phyloP scores from a whole-genome alignment of 2,797 vertebrate species.

The Uromys caudimaculatus region DNA sequence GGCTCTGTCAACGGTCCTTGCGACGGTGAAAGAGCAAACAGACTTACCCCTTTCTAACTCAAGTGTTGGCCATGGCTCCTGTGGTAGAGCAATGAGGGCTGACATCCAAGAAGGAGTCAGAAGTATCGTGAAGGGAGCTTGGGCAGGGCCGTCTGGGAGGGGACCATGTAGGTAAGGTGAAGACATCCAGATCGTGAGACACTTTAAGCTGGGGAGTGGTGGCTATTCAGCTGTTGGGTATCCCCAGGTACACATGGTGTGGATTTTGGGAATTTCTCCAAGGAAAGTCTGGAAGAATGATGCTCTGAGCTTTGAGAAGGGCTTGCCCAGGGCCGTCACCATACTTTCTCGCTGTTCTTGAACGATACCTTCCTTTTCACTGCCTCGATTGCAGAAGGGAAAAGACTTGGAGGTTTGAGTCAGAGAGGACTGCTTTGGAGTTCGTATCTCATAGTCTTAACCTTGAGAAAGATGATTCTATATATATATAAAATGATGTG shows the following conservation, averaged over 20 bases:
- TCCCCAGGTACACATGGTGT: not conserved
- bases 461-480: not conserved
- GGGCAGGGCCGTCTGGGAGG: not conserved
- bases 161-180: not conserved
- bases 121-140: not conserved
- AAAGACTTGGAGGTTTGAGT: not conserved
- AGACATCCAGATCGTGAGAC: not conserved
- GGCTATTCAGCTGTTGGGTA: not conserved
- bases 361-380: not conserved
- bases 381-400: not conserved
- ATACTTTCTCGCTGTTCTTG: not conserved
- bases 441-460: not conserved
- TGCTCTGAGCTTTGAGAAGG: not conserved
- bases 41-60: not conserved
- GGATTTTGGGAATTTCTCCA: not conserved
- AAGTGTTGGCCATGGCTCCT: not conserved
- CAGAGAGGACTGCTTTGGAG: not conserved
- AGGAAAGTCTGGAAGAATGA: not conserved
- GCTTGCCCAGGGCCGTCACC: rapidly evolving
- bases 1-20: not conserved
- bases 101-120: not conserved
- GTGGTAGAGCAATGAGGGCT: not conserved
- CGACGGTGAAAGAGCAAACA: not conserved
- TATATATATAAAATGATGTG: not conserved
- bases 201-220: not conserved